phyloP scores from a whole-genome alignment of 1,140 invertebrate species.

The Macrosteles quadrilineatus region DNA sequence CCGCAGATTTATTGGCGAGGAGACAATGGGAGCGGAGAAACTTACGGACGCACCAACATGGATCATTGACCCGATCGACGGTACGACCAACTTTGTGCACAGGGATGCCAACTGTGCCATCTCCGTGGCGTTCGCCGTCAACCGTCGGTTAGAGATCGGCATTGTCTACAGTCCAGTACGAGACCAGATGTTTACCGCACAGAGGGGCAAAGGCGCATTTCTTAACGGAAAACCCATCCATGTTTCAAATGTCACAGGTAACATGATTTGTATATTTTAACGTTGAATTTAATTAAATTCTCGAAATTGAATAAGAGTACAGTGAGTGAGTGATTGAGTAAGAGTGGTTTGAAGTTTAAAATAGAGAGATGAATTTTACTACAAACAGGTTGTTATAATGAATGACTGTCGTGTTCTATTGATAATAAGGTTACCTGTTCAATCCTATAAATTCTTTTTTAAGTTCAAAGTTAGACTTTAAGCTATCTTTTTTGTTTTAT shows the following conservation, averaged over 20 bases:
- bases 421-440: too few species aligned
- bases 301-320: too few species aligned
- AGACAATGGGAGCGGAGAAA: slow-evolving; percentile 63
- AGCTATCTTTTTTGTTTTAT: too few species aligned
- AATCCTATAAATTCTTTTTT: too few species aligned
- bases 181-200: slow-evolving; percentile 85
- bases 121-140: slow-evolving; percentile 53
- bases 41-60: slow-evolving; percentile 82
- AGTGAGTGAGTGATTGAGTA: too few species aligned
- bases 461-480: too few species aligned
- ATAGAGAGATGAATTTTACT: too few species aligned
- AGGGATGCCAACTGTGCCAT: slow-evolving; percentile 64
- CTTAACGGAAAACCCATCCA: slow-evolving; percentile 77
- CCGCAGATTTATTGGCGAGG: slow-evolving; percentile 98
- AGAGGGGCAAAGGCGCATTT: slow-evolving; percentile 83
- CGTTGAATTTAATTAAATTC: too few species aligned
- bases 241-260: slow-evolving; percentile 67
- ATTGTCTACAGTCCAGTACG: slow-evolving; percentile 91
- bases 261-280: too few species aligned
- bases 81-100: slow-evolving; percentile 74
- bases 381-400: too few species aligned
- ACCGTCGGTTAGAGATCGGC: slow-evolving; percentile 65
- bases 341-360: too few species aligned
- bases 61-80: slow-evolving; percentile 84
- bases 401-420: too few species aligned